phyloP scores from a whole-genome alignment of 2,888 invertebrate genomes.

The Synanthedon formicaeformis region DNA sequence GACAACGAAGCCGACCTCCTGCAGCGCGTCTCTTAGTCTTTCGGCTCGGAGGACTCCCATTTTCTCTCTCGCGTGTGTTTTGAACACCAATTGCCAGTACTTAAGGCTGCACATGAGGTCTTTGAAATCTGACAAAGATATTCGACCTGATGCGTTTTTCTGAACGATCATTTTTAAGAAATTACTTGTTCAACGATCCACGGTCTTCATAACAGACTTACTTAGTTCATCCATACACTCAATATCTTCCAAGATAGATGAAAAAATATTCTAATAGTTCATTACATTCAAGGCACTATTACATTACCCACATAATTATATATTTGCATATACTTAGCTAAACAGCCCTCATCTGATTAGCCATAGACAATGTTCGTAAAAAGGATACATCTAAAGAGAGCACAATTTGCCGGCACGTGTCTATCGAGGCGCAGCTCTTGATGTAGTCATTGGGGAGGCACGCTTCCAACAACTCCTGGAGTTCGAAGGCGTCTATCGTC shows the following conservation, averaged over 20 bases:
- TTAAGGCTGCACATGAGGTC: slow-evolving; percentile 92
- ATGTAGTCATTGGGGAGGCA: slow-evolving; percentile 95
- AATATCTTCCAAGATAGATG: too few species aligned
- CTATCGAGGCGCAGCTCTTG: slow-evolving; percentile 92
- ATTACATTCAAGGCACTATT: too few species aligned
- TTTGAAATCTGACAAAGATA: slow-evolving; percentile 88
- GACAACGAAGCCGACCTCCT: slow-evolving; percentile 89
- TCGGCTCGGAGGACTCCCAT: slow-evolving; percentile 91
- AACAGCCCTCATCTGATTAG: too few species aligned
- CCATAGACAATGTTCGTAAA: slow-evolving; percentile 7
- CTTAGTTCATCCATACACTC: too few species aligned
- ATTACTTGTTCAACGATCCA: too few species aligned
- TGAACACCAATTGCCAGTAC: slow-evolving; percentile 90
- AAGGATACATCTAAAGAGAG: slow-evolving; percentile 89
- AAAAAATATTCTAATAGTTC: too few species aligned
- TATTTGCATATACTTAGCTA: too few species aligned
- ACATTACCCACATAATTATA: too few species aligned
- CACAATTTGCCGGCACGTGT: slow-evolving; percentile 91
- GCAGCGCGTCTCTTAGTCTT: slow-evolving; percentile 82
- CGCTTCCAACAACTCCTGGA: slow-evolving; percentile 89
- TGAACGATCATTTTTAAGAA: slow-evolving; percentile 12
- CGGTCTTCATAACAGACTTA: too few species aligned
- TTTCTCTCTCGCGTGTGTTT: slow-evolving; percentile 90
- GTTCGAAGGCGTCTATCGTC: slow-evolving; percentile 90
- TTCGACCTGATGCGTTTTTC: slow-evolving; percentile 83